Percentiles rank a stretch among this genome's conserved stretches.
phyloP scores from a whole-genome alignment of 2,113 vertebrate species.

The Malaclemys terrapin region DNA sequence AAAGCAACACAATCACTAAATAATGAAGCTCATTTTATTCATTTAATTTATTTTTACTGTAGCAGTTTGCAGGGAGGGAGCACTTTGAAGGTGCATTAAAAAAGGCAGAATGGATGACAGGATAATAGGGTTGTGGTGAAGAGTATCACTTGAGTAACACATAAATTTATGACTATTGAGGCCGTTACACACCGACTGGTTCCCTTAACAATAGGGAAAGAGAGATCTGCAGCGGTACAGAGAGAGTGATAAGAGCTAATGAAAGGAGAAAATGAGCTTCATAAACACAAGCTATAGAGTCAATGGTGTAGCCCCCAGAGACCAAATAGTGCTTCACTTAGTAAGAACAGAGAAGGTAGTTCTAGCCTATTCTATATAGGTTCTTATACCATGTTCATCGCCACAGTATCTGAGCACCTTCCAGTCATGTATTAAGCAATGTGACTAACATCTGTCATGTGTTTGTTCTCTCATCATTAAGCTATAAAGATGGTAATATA shows the following conservation, averaged over 20 bases:
- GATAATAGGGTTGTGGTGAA: not conserved
- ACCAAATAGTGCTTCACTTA: not conserved
- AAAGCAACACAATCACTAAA: not conserved
- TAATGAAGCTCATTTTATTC: not conserved
- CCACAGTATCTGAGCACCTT: not conserved
- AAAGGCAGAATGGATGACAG: constrained; percentile 13
- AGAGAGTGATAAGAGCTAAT: not conserved
- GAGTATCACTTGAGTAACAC: not conserved
- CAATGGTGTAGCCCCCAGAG: not conserved
- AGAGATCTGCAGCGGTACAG: not conserved
- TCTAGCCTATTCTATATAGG: not conserved
- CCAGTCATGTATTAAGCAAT: not conserved
- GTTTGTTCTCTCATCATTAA: not conserved
- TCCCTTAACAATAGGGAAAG: not conserved
- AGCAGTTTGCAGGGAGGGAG: not conserved
- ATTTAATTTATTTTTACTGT: not conserved
- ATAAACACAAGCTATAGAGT: constrained; percentile 19
- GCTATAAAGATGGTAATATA: not conserved
- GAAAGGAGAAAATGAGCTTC: constrained; percentile 51
- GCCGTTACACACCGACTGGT: not conserved
- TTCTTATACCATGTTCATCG: not conserved
- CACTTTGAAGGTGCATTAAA: not conserved
- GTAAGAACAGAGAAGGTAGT: not conserved
- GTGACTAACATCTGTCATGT: not conserved
- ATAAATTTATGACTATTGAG: not conserved